Conservation (phyloP, 1,140 invertebrate species). For the Bombus consobrinus region DNA sequence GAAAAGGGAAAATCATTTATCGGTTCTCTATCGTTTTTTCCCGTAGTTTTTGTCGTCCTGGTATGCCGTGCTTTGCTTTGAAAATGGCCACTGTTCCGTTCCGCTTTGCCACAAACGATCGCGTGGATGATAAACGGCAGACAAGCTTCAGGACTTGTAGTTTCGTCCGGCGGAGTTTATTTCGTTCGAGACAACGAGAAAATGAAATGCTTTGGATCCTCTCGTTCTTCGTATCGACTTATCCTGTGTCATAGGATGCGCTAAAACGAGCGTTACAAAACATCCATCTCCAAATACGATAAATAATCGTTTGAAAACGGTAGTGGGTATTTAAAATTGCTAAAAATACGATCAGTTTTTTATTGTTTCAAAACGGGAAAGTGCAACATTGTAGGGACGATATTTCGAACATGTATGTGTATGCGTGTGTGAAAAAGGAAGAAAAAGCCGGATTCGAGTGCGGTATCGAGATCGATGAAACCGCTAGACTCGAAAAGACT, state of each 20-base stretch:
- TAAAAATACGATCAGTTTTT: not conserved
- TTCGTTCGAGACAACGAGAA: not conserved
- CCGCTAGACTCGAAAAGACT: slow-evolving; percentile 13
- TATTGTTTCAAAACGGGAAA: not conserved
- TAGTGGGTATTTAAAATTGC: not conserved
- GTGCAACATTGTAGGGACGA: not conserved
- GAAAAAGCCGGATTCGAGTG: not conserved
- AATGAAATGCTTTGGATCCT: not conserved
- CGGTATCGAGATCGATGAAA: slow-evolving; percentile 10
- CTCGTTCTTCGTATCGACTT: not conserved
- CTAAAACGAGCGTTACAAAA: not conserved
- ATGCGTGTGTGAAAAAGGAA: not conserved
- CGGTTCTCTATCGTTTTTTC: not conserved
- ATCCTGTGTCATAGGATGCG: not conserved
- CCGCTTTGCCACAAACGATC: not conserved
- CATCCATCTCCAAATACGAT: not conserved
- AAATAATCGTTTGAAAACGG: too few relatives aligned
- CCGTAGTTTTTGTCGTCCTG: not conserved
- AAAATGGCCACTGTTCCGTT: slow-evolving; percentile 2
- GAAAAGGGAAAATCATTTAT: not conserved
- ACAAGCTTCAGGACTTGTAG: not conserved
- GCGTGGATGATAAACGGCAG: slow-evolving; percentile 12
- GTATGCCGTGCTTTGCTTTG: not conserved
- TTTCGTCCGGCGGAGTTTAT: not conserved
- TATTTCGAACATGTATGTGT: not conserved